phyloP scores from a whole-genome alignment of 2,797 vertebrate species.

The Podargus strigoides region DNA sequence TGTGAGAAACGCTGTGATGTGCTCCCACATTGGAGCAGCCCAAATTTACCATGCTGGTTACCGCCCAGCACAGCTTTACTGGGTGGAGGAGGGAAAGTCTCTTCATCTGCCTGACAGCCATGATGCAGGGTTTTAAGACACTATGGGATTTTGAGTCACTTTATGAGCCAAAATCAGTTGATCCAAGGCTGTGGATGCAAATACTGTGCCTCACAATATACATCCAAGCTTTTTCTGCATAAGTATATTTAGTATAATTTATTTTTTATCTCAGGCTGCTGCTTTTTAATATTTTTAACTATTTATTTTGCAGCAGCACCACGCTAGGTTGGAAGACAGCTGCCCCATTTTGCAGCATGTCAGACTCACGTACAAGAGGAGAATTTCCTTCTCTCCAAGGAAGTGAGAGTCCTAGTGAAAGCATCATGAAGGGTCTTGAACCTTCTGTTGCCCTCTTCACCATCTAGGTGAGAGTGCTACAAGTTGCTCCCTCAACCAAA shows the following conservation, averaged over 20 bases:
- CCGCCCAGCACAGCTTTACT: background rate
- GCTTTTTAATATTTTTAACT: background rate
- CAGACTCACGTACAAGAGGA: background rate
- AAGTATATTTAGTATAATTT: fast-evolving
- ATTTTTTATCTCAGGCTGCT: background rate
- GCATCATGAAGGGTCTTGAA: background rate
- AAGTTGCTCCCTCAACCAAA: background rate
- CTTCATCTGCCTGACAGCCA: background rate
- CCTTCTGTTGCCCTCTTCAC: background rate
- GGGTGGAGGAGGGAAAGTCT: background rate
- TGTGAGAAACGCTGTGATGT: background rate
- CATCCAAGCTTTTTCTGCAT: background rate
- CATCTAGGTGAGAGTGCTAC: background rate
- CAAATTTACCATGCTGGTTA: fast-evolving
- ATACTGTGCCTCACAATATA: fast-evolving
- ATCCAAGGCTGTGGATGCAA: background rate
- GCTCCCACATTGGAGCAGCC: background rate
- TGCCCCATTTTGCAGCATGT: background rate
- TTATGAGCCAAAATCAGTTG: background rate
- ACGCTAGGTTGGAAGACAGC: background rate
- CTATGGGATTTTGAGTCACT: background rate
- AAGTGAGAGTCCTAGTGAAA: background rate
- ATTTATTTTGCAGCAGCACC: background rate
- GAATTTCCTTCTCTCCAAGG: background rate
- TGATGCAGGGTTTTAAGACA: background rate